phyloP scores from a whole-genome alignment of 2,797 vertebrate species.

The Sebastolobus altivelis region DNA sequence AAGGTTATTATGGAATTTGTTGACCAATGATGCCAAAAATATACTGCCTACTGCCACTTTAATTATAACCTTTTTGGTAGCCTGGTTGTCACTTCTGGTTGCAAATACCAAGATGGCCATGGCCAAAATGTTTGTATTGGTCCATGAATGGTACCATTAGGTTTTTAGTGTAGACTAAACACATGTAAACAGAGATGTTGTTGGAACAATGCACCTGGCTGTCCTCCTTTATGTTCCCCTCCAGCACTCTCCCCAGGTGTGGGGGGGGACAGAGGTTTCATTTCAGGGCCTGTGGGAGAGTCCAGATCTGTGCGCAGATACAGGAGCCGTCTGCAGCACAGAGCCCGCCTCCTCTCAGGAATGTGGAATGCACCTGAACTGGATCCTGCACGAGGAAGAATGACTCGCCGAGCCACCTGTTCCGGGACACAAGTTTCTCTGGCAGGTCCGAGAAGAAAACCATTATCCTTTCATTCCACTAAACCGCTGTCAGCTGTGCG shows the following conservation, averaged over 20 bases:
- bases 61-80: too few relatives aligned
- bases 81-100: too few relatives aligned
- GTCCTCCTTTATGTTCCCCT: neutral
- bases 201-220: neutral
- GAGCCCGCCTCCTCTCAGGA: conserved; percentile 57
- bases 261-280: too few relatives aligned
- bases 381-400: conserved; percentile 67
- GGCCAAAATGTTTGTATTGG: neutral
- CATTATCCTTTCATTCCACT: conserved; percentile 7
- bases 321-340: neutral
- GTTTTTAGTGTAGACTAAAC: neutral
- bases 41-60: too few relatives aligned
- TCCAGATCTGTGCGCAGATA: conserved; percentile 37
- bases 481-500: neutral
- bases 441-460: conserved; percentile 14
- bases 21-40: too few relatives aligned
- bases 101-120: too few relatives aligned
- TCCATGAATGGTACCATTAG: neutral
- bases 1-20: too few relatives aligned
- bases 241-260: neutral
- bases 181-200: neutral
- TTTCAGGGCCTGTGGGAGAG: too few relatives aligned
- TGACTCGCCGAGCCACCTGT: conserved; percentile 53
- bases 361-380: conserved; percentile 75
- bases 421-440: conserved; percentile 36